Evolutionary conservation across 2,113 vertebrate genomes (phyloP), one percentile per base, ranked within the genome.

Genomic region (Gavia stellata): DNA sequence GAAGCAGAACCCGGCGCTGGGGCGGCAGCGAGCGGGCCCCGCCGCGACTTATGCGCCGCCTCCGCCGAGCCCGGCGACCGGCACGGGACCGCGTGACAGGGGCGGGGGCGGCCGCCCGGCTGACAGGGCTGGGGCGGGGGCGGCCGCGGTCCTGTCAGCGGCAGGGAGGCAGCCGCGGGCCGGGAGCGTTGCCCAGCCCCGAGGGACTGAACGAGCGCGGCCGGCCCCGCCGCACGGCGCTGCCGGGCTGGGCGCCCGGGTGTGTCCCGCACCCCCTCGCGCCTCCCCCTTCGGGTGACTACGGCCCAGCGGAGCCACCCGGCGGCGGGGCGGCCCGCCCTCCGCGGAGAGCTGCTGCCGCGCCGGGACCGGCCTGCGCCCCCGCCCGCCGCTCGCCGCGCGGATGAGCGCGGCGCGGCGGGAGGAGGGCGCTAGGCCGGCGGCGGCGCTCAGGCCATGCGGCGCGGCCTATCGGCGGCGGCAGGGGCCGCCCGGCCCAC

Each of bases 1-100:
- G 8, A 4, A 53, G 10, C 89, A 6, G 34, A 38, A 12, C 18
- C 25, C 33, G 8, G 5, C 26, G 6, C 13, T 7, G 9, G 3
- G 0, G 1, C 11, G 1, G 3, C 50, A 5, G 7, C 38, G 6
- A 44, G 15, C 44, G 44, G 24, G 15, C 25, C 18, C 44, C 12
- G 3, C 0, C 7, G 29, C 8, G 50, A 40, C 42, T 91, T 61
- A 25, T 34, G 55, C 31, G 50, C 55, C 55, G 9, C 59, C 68
- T 19, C 45, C 40, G 45, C 75, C 55, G 40, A 14, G 34, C 52
- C 16, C 71, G 21, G 55, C 25, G 14, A 13, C 62, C 24, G 71
- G 34, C 28, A 21, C 62, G 47, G 55, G 14, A 36, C 36, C 49
- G 65, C 33, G 52, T 71, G 40, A 74, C 45, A 21, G 17, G 61